phyloP scores from a whole-genome alignment of 2,113 vertebrate species.

The Engraulis encrasicolus region DNA sequence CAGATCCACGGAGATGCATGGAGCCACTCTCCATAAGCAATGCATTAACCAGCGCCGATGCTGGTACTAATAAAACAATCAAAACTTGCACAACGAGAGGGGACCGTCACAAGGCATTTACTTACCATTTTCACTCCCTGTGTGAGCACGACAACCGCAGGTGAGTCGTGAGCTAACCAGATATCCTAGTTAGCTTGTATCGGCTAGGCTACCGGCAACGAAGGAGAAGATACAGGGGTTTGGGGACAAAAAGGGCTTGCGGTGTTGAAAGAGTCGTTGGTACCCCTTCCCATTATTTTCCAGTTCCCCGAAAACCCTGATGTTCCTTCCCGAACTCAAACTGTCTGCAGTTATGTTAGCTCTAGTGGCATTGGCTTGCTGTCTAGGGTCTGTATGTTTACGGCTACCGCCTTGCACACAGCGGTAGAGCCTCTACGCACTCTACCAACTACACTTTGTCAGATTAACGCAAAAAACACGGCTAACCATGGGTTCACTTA shows the following conservation, averaged over 20 bases:
- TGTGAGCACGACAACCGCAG: slow-evolving; percentile 38
- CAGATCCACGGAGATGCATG: too few relatives aligned
- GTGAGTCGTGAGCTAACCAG: slow-evolving; percentile 31
- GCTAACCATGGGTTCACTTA: not conserved
- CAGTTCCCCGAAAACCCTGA: slow-evolving; percentile 2
- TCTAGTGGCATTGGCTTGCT: not conserved
- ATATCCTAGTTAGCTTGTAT: slow-evolving; percentile 31
- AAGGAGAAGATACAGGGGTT: slow-evolving; percentile 33
- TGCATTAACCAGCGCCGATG: not conserved
- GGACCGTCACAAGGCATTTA: not conserved
- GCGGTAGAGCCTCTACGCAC: not conserved
- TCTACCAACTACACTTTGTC: not conserved
- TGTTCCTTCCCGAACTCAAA: not conserved
- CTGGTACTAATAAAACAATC: not conserved
- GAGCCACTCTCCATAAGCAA: not conserved
- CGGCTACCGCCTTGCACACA: slow-evolving; percentile 1
- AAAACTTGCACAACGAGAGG: not conserved
- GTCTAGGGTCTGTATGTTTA: not conserved
- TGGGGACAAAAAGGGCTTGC: slow-evolving; percentile 35
- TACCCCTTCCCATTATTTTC: slow-evolving; percentile 56
- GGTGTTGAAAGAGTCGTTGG: slow-evolving; percentile 16
- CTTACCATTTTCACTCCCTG: slow-evolving; percentile 60
- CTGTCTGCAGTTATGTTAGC: not conserved
- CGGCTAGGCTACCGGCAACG: slow-evolving; percentile 25
- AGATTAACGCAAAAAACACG: slow-evolving; percentile 1